These are phyloP conservation scores for Gallinago stenura DNA, from an alignment of 2,797 vertebrate genomes.

Conservation along the genomic window DNA sequence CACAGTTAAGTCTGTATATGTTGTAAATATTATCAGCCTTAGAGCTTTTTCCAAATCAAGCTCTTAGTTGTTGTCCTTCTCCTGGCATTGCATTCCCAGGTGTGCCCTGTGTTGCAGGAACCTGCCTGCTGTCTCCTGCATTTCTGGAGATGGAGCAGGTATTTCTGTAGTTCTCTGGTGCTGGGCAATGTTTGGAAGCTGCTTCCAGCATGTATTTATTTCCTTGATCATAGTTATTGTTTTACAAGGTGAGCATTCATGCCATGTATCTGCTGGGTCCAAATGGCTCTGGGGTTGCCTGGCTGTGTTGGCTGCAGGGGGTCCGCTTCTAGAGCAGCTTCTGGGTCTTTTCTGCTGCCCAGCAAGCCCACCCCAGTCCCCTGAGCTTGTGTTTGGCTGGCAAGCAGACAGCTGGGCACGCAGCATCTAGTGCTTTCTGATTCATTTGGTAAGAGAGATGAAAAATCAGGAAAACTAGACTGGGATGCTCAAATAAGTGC, in stretches of 20 bases:
- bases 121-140: rapidly evolving
- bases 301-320: neutral
- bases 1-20: rapidly evolving
- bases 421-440: neutral
- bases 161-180: neutral
- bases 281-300: neutral
- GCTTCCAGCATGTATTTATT: rapidly evolving
- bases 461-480: neutral
- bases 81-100: rapidly evolving
- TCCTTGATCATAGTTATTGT: rapidly evolving
- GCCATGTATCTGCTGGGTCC: rapidly evolving
- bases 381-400: neutral
- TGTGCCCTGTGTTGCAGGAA: rapidly evolving
- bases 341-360: neutral
- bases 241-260: rapidly evolving
- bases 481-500: neutral
- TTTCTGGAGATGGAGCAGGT: neutral
- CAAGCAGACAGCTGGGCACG: rapidly evolving
- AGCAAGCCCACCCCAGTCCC: neutral
- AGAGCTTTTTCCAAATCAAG: rapidly evolving
- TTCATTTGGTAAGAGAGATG: neutral
- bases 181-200: neutral
- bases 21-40: rapidly evolving
- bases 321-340: neutral
- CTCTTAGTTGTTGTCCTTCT: rapidly evolving